phyloP scores from a whole-genome alignment of 2,113 vertebrate species.

The Sarotherodon lohbergeri region DNA sequence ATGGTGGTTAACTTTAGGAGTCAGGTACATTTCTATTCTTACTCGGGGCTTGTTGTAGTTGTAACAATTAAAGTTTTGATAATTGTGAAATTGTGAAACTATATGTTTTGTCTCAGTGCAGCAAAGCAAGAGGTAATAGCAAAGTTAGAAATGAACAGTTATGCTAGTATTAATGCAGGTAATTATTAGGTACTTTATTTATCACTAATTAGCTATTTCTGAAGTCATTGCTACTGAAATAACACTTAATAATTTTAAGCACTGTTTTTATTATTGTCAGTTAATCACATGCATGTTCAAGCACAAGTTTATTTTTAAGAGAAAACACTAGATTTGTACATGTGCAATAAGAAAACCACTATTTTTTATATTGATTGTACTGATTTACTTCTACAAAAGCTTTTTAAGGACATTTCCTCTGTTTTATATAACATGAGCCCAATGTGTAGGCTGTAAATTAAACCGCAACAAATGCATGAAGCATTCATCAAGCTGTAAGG shows the following conservation, averaged over 20 bases:
- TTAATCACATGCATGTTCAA: neutral
- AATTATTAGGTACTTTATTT: neutral
- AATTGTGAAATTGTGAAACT: neutral
- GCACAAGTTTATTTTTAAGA: neutral
- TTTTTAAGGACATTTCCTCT: neutral
- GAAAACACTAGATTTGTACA: neutral
- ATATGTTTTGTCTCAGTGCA: neutral
- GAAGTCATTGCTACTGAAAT: neutral
- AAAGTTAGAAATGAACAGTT: neutral
- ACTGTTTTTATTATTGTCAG: neutral
- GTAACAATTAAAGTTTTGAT: neutral
- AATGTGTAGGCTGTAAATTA: neutral
- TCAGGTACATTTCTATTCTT: neutral
- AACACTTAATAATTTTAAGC: neutral
- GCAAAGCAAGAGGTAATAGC: neutral
- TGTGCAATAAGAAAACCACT: neutral
- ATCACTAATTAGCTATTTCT: neutral
- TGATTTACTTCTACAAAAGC: neutral
- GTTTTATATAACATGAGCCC: neutral
- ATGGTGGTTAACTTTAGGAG: neutral
- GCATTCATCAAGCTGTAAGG: slow-evolving; percentile 6
- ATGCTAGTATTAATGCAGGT: neutral
- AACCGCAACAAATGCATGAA: neutral
- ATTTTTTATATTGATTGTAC: neutral
- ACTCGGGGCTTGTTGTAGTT: neutral